Evolutionary conservation across 2,888 invertebrate species (phyloP), one percentile per base, ranked within the genome.

Genomic region (Formica aserva): DNA sequence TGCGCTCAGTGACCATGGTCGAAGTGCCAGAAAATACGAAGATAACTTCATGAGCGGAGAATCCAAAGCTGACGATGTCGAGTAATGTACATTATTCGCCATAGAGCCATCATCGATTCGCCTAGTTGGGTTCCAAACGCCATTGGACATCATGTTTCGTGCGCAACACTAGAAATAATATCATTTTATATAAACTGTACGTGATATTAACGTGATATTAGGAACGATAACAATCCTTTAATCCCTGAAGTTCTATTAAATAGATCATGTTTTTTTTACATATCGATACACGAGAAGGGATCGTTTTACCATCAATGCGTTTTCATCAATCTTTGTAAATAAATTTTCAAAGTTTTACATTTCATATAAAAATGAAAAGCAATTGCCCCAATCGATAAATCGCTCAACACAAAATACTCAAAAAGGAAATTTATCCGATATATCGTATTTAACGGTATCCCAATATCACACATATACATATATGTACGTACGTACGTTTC

Each of bases 1-100:
- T 15, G 98, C 98, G 91, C 98, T 98, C 89, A 99, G 95, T 0
- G 99, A 98, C 99, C 99, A 99, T 38, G 99, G 99, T 87, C 99
- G 96, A 87, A 99, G 95, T 1, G 99, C 98, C 89, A 98, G 95
- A 88, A 98, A 96, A 94, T 98, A 98, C 18, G 98, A 98, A 83
- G 98, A 97, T 63, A 98, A 95, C 95, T 98, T 98, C 97, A 98
- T 98, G 89, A 98, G 95, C 4, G 97, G 97, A 84, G 94, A 94
- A 63, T 92, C 89, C 29, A 92, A 84, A 2, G 91, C 92, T 18
- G 76, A 52, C 2, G 92, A 91, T 5, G 91, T 84, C 32, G 87
- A 69, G 74, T 89, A 89, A 69, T 89, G 87, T 18, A 85, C 82
- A 72, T 85, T 88, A 15, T 84, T 87, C 15, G 82, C 85, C 67